Evolutionary conservation across 2,797 vertebrate genomes (phyloP).

Genomic region (Falco columbarius): DNA sequence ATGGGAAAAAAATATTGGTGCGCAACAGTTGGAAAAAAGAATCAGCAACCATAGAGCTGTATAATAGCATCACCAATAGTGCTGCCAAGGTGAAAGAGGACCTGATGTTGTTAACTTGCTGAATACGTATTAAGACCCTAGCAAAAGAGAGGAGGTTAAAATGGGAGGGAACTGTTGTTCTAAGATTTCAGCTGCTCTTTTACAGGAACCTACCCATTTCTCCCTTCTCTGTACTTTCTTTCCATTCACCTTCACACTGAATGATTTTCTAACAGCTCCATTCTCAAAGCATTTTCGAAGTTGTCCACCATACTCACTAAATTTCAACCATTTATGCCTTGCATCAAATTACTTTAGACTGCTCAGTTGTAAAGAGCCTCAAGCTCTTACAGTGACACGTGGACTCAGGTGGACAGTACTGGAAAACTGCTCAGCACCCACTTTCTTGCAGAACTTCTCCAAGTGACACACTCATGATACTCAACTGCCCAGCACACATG

Average conservation of each 20-base stretch:
- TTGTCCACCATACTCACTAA: background rate
- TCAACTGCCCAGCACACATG: background rate
- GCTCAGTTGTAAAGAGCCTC: background rate
- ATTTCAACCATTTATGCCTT: background rate
- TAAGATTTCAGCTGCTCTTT: background rate
- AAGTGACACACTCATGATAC: rapidly evolving
- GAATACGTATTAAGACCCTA: background rate
- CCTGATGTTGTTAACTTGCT: background rate
- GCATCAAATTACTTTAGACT: background rate
- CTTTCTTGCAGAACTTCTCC: background rate
- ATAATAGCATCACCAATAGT: background rate
- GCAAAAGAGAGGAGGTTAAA: background rate
- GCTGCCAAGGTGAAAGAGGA: conserved; percentile 42
- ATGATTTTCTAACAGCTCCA: background rate
- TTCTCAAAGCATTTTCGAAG: background rate
- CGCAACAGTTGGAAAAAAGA: background rate
- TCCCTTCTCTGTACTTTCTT: background rate
- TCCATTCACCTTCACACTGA: background rate
- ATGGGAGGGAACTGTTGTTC: background rate
- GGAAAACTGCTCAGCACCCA: background rate
- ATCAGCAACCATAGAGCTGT: background rate
- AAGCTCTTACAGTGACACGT: rapidly evolving
- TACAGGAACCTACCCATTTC: background rate
- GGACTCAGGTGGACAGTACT: background rate
- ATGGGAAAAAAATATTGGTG: background rate